These are phyloP conservation scores for Thera britannica DNA, from an alignment of 2,888 invertebrate genomes.

Conservation along the genomic window DNA sequence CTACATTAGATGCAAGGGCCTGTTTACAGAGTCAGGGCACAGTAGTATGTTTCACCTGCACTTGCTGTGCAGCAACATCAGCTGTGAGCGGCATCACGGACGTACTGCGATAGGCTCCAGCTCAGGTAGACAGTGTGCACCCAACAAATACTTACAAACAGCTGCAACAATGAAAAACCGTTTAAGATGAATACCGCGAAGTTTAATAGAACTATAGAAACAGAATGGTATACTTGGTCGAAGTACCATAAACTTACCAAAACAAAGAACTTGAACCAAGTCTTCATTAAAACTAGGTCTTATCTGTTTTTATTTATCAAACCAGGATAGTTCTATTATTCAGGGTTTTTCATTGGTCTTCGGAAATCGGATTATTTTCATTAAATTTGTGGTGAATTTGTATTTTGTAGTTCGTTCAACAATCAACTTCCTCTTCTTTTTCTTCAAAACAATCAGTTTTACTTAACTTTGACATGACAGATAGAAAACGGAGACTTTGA, in stretches of 20 bases:
- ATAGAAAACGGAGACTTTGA: no score
- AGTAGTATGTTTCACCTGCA: slow-evolving; percentile 65
- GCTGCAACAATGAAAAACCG: slow-evolving; percentile 46
- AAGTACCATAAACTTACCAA: slow-evolving; percentile 38
- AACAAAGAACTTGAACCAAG: slow-evolving; percentile 42
- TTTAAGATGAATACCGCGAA: background rate
- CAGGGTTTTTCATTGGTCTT: no score
- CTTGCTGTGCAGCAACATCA: slow-evolving; percentile 90
- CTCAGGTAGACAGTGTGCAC: slow-evolving; percentile 78
- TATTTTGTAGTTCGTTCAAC: no score
- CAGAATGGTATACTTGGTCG: no score
- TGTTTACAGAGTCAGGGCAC: background rate
- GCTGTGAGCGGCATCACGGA: slow-evolving; percentile 90
- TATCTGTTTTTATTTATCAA: background rate
- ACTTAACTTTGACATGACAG: no score
- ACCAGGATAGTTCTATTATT: no score
- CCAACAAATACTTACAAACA: slow-evolving; percentile 79
- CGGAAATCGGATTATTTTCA: no score
- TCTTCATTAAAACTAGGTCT: slow-evolving; percentile 8
- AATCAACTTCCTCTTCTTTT: no score
- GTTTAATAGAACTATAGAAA: no score
- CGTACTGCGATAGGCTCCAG: slow-evolving; percentile 78
- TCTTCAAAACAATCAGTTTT: no score
- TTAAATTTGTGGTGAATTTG: no score
- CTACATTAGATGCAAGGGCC: no score